phyloP scores from a whole-genome alignment of 2,113 vertebrate genomes.

The Macquaria australasica region DNA sequence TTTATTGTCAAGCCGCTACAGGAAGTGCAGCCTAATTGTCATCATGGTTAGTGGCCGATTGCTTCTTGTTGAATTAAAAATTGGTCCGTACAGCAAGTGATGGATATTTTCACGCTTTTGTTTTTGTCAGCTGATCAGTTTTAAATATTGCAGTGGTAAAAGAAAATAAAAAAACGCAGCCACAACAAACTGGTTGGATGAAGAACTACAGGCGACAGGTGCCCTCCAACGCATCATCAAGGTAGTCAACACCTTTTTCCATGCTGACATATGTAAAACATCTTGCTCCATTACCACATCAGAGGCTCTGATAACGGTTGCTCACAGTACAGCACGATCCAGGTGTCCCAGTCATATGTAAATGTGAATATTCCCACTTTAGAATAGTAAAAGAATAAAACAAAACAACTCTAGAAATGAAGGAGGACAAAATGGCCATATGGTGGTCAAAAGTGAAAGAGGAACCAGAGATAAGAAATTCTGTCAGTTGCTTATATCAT shows the following conservation, averaged over 20 bases:
- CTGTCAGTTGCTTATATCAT: neutral
- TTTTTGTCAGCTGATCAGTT: neutral
- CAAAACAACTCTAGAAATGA: neutral
- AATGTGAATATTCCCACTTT: neutral
- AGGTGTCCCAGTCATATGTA: neutral
- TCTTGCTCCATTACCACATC: neutral
- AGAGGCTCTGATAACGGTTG: neutral
- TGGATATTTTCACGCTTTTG: neutral
- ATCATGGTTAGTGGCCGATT: neutral
- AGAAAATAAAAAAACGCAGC: neutral
- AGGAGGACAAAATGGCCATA: neutral
- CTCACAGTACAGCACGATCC: neutral
- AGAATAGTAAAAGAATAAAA: neutral
- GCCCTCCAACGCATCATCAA: neutral
- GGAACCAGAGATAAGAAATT: constrained; percentile 16
- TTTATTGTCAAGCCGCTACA: neutral
- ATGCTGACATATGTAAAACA: neutral
- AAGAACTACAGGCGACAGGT: neutral
- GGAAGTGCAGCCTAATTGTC: neutral
- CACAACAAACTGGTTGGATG: neutral
- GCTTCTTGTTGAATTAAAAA: neutral
- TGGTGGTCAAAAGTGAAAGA: neutral
- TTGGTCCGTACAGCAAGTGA: neutral
- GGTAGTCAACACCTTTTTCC: neutral
- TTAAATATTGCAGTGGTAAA: neutral